phyloP scores from a whole-genome alignment of 2,888 invertebrate species.

The Cacoxenus indagator region DNA sequence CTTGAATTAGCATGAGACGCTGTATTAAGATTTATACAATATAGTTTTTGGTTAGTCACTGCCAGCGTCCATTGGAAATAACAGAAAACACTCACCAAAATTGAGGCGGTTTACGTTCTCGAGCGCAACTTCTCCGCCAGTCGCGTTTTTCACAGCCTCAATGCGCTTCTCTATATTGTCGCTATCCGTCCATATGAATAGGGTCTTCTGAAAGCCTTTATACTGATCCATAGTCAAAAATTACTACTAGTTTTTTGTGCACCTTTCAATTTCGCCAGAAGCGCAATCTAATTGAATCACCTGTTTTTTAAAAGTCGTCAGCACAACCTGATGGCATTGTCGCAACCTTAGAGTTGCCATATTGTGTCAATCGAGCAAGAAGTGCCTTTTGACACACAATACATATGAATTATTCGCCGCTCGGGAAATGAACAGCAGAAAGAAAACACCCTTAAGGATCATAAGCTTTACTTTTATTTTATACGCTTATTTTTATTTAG shows the following conservation, averaged over 20 bases:
- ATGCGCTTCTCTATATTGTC: slow-evolving; percentile 73
- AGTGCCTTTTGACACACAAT: too few relatives aligned
- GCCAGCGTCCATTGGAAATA: background rate
- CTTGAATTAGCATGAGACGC: slow-evolving; percentile 75
- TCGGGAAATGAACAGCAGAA: too few relatives aligned
- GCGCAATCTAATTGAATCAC: background rate
- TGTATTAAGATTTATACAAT: slow-evolving; percentile 49
- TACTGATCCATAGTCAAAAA: slow-evolving; percentile 65
- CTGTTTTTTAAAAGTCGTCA: too few relatives aligned
- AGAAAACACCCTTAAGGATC: too few relatives aligned
- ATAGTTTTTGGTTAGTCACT: background rate
- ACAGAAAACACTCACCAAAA: slow-evolving; percentile 72
- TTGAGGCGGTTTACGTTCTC: slow-evolving; percentile 76
- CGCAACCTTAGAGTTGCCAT: too few relatives aligned
- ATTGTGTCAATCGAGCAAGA: too few relatives aligned
- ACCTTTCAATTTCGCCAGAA: background rate
- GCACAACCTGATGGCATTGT: too few relatives aligned
- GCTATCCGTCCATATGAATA: slow-evolving; percentile 75
- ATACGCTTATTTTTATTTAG: too few relatives aligned
- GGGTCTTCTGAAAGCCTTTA: slow-evolving; percentile 71
- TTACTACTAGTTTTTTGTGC: background rate
- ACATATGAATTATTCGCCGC: too few relatives aligned
- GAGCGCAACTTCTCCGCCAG: slow-evolving; percentile 73
- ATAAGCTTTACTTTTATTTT: too few relatives aligned
- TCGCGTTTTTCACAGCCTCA: slow-evolving; percentile 72